Base-by-base conservation (phyloP, 2,113 vertebrate genomes). In the Sander vitreus region DNA sequence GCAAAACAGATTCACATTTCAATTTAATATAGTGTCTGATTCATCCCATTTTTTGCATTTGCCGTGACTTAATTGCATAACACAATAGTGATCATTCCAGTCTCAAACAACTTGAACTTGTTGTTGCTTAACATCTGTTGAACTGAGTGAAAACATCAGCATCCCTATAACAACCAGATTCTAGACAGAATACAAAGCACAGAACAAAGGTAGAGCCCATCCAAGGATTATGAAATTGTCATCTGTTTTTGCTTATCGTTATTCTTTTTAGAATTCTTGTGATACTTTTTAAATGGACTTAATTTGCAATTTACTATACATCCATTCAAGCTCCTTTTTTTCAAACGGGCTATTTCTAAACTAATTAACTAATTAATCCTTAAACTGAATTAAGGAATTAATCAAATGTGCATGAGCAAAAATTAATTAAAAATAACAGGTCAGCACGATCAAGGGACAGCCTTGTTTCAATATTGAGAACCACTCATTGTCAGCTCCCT, bases 381-480 rank as follows among this genome's bases (percentile, higher is more conserved):
- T 12, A 11, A 13, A 15, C 1, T 15, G 16, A 74, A 63, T 51
- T 27, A 54, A 45, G 43, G 18, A 66, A 78, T 48, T 47, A 16
- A 18, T 55, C 33, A 39, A 36, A 25, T 19, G 25, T 70, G 14
- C 18, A 63, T 63, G 19, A n/a, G 36, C 36, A 65, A 54, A 30
- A 62, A 50, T 23, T 19, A 60, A 70, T 83, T 64, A 76, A 66
- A 21, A 60, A 7, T 6, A 80, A 23, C 30, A 80, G 45, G 64
- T 43, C 25, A 12, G 45, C 18, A 30, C 21, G 30, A 73, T 47
- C 18, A 57, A 63, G 47, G 58, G 48, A 59, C 43, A 19, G 3
- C 15, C 47, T 6, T 57, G 54, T 53, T 71, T 83, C 18, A 80
- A 76, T 63, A 39, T 39, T 39, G 39, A 39, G 39, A 39, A 71